Percentiles rank a stretch among this genome's conserved stretches.
phyloP scores from a whole-genome alignment of 1,140 invertebrate species.

The Drosophila subpulchrella region DNA sequence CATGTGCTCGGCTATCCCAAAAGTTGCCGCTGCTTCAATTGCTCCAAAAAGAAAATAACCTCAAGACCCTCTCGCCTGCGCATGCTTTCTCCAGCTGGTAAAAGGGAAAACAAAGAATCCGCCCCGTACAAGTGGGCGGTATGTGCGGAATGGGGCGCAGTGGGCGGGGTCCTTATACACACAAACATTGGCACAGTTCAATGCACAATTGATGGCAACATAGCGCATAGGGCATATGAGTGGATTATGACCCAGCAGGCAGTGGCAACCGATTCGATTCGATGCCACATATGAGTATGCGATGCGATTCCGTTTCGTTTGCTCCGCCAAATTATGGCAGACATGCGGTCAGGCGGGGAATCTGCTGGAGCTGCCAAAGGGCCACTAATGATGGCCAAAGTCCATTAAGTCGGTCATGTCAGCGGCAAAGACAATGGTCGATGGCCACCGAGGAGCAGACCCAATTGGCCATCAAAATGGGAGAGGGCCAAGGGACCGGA shows the following conservation, averaged over 20 bases:
- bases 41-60: slow-evolving; percentile 25
- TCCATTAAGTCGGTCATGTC: slow-evolving; percentile 39
- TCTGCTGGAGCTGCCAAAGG: slow-evolving; percentile 29
- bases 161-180: slow-evolving; percentile 15
- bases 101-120: slow-evolving; percentile 31
- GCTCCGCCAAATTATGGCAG: slow-evolving; percentile 43
- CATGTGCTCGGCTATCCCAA: slow-evolving; percentile 14
- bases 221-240: slow-evolving; percentile 49
- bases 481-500: slow-evolving; percentile 2
- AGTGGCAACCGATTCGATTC: slow-evolving; percentile 12
- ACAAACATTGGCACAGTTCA: slow-evolving; percentile 73
- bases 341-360: slow-evolving; percentile 18
- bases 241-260: slow-evolving; percentile 51
- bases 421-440: slow-evolving; percentile 28
- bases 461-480: slow-evolving; percentile 17
- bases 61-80: slow-evolving; percentile 30
- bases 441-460: background rate
- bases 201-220: slow-evolving; percentile 69
- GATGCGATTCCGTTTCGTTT: slow-evolving; percentile 46
- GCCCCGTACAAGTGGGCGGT: slow-evolving; percentile 1
- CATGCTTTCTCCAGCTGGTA: slow-evolving; percentile 30
- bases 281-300: slow-evolving; percentile 11
- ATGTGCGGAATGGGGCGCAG: background rate
- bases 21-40: slow-evolving; percentile 35
- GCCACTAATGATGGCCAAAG: slow-evolving; percentile 48